Evolutionary conservation across 2,113 vertebrate genomes (phyloP), one percentile per base, ranked within the genome.

Genomic region (Phalacrocorax aristotelis): DNA sequence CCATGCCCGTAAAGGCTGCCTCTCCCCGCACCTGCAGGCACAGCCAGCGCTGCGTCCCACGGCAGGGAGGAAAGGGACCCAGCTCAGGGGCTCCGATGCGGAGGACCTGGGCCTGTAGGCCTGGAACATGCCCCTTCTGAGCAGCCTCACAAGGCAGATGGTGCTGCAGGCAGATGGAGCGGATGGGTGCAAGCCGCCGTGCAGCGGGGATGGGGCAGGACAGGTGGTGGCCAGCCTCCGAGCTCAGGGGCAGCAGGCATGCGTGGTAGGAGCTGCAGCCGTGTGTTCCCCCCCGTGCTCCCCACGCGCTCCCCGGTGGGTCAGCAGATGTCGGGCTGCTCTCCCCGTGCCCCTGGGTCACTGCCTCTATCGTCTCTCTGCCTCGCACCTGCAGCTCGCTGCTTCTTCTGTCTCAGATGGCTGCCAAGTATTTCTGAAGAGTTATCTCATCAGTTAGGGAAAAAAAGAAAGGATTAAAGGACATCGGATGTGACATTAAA

Each of bases 271-370:
- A 86, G 19, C 51, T 16, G 8, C 57, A 32, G 42, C 40, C 11
- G 1, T 9, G 2, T 4, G 3, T 11, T 34, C 18, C 27, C 42
- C 11, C 1, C 1, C 13, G 1, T 4, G 3, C 14, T 34, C 22
- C 27, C 42, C 11, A 2, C 7, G 14, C 5, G 15, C 29, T 57
- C 32, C 55, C 36, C 2, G 8, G 51, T 2, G 9, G 22, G 18
- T 32, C 58, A 10, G 38, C 19, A 68, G 60, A 3, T 1, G 1
- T 11, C 4, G 2, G 42, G 36, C 30, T 13, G 17, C 10, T 54
- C 17, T 20, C n/a, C 32, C 13, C 0, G 0, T 15, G 22, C 8
- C 55, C 42, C 17, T 3, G 6, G 26, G 44, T 10, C 8, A 21
- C 21, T 72, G 57, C 23, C 38, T 44, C 55, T 22, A 7, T 25